Evolutionary conservation across 1,140 invertebrate species (phyloP).

Genomic region (Phymorhynchus buccinoides): DNA sequence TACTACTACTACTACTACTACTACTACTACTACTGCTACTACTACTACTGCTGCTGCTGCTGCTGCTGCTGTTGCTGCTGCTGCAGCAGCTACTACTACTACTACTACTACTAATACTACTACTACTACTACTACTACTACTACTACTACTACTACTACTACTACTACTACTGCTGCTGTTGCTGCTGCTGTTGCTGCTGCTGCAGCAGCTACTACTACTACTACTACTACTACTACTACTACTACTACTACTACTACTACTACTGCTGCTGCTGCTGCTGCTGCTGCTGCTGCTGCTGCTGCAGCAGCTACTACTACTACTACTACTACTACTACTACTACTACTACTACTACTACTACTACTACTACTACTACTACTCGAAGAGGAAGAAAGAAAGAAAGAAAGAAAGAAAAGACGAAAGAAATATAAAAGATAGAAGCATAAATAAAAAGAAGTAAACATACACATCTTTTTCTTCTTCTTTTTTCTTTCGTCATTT

Average conservation of each 20-base stretch:
- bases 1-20: no score
- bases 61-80: no score
- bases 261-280: neutral
- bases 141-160: constrained; percentile 17
- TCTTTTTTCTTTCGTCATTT: no score
- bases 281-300: neutral
- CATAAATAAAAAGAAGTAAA: no score
- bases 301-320: neutral
- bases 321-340: constrained; percentile 9
- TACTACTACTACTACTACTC: no score
- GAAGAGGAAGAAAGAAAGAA: no score
- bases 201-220: constrained; percentile 8
- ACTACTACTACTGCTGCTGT: neutral
- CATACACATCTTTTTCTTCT: no score
- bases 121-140: no score
- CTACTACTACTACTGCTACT: constrained; percentile 13
- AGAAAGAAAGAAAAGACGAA: no score
- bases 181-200: neutral
- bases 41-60: neutral
- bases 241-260: constrained; percentile 15
- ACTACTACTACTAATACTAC: no score
- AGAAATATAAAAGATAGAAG: neutral
- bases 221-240: constrained; percentile 38
- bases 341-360: neutral
- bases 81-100: no score